Conservation (phyloP, 1,140 invertebrate genomes). For the Diorhabda sublineata region DNA sequence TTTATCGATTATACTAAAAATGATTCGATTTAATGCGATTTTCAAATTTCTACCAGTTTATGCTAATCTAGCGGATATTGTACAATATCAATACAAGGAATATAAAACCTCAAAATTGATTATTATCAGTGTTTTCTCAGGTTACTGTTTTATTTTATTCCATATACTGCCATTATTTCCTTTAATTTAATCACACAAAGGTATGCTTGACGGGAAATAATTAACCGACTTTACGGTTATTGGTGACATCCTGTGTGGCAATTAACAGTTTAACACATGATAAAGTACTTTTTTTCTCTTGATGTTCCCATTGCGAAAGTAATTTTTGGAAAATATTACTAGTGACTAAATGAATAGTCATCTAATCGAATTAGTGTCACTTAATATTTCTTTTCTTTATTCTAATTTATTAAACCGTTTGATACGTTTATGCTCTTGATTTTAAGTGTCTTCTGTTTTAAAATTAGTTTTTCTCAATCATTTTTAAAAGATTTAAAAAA, state of each 20-base stretch:
- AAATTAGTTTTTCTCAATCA: too few relatives aligned
- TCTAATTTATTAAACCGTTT: too few relatives aligned
- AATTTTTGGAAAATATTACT: slow-evolving; percentile 6
- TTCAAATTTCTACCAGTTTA: too few relatives aligned
- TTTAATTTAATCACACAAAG: slow-evolving; percentile 23
- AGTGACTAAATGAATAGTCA: background rate
- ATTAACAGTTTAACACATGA: slow-evolving; percentile 19
- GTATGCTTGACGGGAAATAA: slow-evolving; percentile 31
- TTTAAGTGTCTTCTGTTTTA: too few relatives aligned
- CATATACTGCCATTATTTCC: slow-evolving; percentile 7
- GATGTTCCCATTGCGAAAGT: background rate
- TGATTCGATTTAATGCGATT: too few relatives aligned
- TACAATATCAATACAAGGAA: too few relatives aligned
- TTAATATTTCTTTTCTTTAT: too few relatives aligned
- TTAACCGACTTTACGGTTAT: slow-evolving; percentile 35
- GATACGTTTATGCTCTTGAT: too few relatives aligned
- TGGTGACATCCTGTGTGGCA: slow-evolving; percentile 31
- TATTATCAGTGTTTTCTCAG: slow-evolving; percentile 8
- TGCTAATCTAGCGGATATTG: too few relatives aligned
- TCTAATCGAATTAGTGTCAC: background rate
- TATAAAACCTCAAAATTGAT: background rate
- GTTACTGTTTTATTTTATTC: slow-evolving; percentile 4
- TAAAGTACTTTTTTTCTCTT: slow-evolving; percentile 6
- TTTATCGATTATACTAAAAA: too few relatives aligned
- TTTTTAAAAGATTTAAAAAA: too few relatives aligned